phyloP scores from a whole-genome alignment of 2,113 vertebrate species.

The Tenrec ecaudatus region DNA sequence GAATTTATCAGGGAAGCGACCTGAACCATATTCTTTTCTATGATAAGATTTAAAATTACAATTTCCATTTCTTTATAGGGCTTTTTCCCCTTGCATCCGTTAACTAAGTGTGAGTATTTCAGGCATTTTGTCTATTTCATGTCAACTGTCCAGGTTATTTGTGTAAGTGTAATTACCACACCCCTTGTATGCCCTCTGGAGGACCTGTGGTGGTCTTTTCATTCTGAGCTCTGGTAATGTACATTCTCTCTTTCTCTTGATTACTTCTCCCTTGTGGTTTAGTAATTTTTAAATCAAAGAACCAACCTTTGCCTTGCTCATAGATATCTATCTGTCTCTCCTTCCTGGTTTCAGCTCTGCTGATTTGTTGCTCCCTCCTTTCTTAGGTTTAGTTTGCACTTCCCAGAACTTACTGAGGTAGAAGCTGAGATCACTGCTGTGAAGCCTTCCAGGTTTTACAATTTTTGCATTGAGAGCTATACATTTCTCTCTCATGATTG shows the following conservation, averaged over 20 bases:
- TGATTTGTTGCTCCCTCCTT: neutral
- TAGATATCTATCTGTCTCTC: neutral
- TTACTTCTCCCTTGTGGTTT: conserved; percentile 35
- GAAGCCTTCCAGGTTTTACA: conserved; percentile 26
- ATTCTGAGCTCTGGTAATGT: neutral
- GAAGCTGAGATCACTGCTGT: neutral
- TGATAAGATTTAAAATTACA: neutral
- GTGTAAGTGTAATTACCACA: neutral
- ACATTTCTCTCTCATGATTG: neutral
- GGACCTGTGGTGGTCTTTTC: neutral
- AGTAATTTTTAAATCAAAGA: conserved; percentile 42
- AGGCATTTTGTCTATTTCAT: neutral
- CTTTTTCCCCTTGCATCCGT: neutral
- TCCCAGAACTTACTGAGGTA: neutral
- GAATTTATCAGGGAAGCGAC: no score
- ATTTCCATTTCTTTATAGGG: neutral
- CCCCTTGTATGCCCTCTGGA: neutral
- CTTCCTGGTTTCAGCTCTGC: neutral
- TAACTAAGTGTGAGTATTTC: neutral
- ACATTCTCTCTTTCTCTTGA: neutral
- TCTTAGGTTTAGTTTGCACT: neutral
- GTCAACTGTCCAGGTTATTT: neutral
- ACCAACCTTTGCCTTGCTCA: neutral
- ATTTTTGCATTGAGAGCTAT: neutral
- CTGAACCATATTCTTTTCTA: no score